Conservation (phyloP, 2,888 invertebrate genomes). For the Trachelus iudaicus region DNA sequence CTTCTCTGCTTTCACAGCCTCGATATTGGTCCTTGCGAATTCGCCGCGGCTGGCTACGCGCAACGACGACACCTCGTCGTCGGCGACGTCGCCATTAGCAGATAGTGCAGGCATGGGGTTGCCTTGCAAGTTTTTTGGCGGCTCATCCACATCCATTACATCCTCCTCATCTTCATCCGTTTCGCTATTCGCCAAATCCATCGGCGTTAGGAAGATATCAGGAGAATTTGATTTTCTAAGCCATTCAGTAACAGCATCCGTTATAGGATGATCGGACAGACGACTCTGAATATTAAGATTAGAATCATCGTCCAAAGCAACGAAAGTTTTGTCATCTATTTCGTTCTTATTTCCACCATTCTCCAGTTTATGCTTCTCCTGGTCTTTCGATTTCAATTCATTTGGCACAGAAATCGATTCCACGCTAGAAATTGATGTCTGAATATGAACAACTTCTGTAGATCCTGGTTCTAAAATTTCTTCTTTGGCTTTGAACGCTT, state of each 20-base stretch:
- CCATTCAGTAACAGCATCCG: slow-evolving; percentile 73
- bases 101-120: slow-evolving; percentile 70
- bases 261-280: slow-evolving; percentile 65
- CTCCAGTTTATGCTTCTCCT: neutral
- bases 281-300: slow-evolving; percentile 53
- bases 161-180: slow-evolving; percentile 41
- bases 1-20: neutral
- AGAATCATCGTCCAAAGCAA: slow-evolving; percentile 51
- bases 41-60: slow-evolving; percentile 50
- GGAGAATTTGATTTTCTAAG: slow-evolving; percentile 63
- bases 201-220: slow-evolving; percentile 54
- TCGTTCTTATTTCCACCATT: neutral
- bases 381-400: neutral
- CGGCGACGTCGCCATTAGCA: slow-evolving; percentile 58
- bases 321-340: slow-evolving; percentile 22
- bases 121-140: slow-evolving; percentile 70
- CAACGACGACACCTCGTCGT: slow-evolving; percentile 42
- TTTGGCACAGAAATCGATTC: neutral
- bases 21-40: slow-evolving; percentile 47
- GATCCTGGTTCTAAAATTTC: neutral
- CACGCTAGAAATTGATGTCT: neutral
- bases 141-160: slow-evolving; percentile 33
- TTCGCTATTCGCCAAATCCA: slow-evolving; percentile 35
- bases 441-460: neutral
- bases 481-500: neutral